These are phyloP conservation scores for Pangasius macronema DNA, from an alignment of 2,797 vertebrate species.

Conservation along the genomic window DNA sequence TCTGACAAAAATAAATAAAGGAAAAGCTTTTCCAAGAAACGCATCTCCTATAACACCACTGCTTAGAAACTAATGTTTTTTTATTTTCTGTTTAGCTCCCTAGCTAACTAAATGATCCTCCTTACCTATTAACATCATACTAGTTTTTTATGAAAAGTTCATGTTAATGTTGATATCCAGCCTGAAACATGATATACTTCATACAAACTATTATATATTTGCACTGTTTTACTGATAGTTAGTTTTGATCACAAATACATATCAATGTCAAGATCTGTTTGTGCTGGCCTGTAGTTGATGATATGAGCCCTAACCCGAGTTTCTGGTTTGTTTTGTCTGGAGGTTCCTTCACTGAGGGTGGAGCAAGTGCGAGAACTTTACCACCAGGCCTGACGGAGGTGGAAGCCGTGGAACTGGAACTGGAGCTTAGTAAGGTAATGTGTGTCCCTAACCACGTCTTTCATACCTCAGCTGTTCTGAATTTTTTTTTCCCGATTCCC, in stretches of 20 bases:
- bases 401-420: slow-evolving; percentile 80
- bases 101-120: background rate
- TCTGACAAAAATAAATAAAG: background rate
- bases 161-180: background rate
- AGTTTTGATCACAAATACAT: background rate
- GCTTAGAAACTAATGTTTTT: background rate
- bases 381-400: slow-evolving; percentile 79
- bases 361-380: slow-evolving; percentile 60
- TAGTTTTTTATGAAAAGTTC: background rate
- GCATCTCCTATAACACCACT: background rate
- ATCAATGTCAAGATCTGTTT: background rate
- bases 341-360: slow-evolving; percentile 64
- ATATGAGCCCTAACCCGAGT: slow-evolving; percentile 3
- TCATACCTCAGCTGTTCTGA: background rate
- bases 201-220: background rate
- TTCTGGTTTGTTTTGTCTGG: slow-evolving; percentile 73
- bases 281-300: background rate
- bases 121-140: background rate
- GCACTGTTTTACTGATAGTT: background rate
- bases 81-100: no score
- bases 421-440: slow-evolving; percentile 86
- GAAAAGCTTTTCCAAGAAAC: background rate
- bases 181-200: background rate
- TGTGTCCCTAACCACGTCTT: background rate
- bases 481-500: background rate